Conservation (phyloP, 2,888 invertebrate species). For the Eudasyphora cyanicolor region DNA sequence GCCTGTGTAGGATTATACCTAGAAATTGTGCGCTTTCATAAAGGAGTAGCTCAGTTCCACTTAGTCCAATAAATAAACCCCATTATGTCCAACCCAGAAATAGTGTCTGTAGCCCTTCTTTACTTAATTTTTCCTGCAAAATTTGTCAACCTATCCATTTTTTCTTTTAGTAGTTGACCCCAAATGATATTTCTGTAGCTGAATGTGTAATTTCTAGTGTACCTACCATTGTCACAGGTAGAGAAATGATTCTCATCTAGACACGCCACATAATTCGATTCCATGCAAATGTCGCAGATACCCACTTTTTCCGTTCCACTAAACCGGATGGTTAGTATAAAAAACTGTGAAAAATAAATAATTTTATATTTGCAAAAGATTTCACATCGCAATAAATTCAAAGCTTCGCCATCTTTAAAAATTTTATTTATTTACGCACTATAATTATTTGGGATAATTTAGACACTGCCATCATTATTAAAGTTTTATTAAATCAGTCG, state of each 20-base stretch:
- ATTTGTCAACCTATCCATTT: no score
- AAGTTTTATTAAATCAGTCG: not conserved
- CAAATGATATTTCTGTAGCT: no score
- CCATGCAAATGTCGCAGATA: constrained; percentile 65
- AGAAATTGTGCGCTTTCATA: no score
- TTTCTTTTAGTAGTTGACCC: no score
- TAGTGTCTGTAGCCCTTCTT: no score
- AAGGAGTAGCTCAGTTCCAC: no score
- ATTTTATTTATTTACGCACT: constrained; percentile 37
- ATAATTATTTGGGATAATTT: constrained; percentile 25
- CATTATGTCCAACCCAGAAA: no score
- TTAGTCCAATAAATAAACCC: no score
- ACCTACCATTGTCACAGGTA: constrained; percentile 58
- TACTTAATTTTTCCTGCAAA: no score
- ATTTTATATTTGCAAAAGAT: not conserved
- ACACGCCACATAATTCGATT: constrained; percentile 64
- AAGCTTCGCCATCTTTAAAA: not conserved
- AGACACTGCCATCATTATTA: not conserved
- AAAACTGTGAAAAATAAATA: constrained; percentile 31
- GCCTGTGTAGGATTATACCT: no score
- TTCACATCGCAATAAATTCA: not conserved
- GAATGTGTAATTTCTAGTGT: no score
- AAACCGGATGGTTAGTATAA: not conserved
- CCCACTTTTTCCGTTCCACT: constrained; percentile 27
- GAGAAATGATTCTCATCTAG: constrained; percentile 65